These are phyloP conservation scores for Chelon labrosus DNA, from an alignment of 2,797 vertebrate genomes.

Conservation along the genomic window DNA sequence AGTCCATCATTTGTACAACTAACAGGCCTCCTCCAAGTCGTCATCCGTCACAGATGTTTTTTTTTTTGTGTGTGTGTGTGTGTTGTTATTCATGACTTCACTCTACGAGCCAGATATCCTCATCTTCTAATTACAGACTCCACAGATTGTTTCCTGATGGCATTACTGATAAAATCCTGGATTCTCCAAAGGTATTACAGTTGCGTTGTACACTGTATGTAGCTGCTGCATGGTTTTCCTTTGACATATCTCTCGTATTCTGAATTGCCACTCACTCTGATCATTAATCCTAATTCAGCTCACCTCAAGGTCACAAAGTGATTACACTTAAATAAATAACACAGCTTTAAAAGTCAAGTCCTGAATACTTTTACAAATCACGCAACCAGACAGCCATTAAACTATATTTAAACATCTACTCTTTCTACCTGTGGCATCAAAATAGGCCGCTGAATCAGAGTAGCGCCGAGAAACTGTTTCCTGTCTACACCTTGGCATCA, in stretches of 20 bases:
- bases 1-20: not conserved
- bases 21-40: not conserved
- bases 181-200: not conserved
- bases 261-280: too few relatives aligned
- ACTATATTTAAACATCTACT: not conserved
- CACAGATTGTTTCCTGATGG: conserved; percentile 34
- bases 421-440: not conserved
- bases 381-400: not conserved
- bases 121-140: conserved; percentile 9
- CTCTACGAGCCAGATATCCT: not conserved
- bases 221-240: too few relatives aligned
- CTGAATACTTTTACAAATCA: too few relatives aligned
- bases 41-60: not conserved
- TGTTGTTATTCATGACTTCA: conserved; percentile 10
- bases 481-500: conserved; percentile 11
- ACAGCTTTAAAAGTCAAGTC: too few relatives aligned
- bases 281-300: too few relatives aligned
- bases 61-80: not conserved
- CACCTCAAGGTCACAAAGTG: too few relatives aligned
- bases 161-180: conserved; percentile 20
- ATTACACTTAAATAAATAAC: too few relatives aligned
- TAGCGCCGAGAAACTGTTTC: conserved; percentile 5
- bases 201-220: not conserved
- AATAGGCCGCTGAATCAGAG: conserved; percentile 4
- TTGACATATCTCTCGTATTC: not conserved